Percentiles rank a stretch among this genome's conserved stretches.
phyloP scores from a whole-genome alignment of 2,797 vertebrate species.

The Manis javanica region DNA sequence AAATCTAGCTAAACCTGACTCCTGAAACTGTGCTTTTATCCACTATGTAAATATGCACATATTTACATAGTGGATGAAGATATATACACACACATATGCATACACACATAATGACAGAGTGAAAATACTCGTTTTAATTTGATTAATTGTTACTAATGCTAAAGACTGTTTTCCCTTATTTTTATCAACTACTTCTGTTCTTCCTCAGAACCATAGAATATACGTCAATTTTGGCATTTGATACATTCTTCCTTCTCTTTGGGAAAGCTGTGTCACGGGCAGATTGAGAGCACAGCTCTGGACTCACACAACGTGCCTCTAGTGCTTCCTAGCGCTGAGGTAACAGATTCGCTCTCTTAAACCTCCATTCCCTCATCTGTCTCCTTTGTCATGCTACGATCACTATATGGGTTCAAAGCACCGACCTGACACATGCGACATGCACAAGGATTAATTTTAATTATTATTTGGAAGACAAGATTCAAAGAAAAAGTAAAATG shows the following conservation, averaged over 20 bases:
- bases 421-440: background rate
- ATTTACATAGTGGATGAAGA: too few species aligned
- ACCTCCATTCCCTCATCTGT: background rate
- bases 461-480: background rate
- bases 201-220: background rate
- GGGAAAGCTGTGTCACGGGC: background rate
- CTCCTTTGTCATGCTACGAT: background rate
- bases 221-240: background rate
- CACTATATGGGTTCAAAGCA: background rate
- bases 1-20: background rate
- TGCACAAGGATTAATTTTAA: background rate
- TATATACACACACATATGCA: background rate
- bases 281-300: background rate
- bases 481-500: background rate
- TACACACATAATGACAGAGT: background rate
- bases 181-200: background rate
- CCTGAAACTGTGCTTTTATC: background rate
- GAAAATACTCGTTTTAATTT: background rate
- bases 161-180: background rate
- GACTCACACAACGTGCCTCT: background rate
- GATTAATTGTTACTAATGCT: background rate
- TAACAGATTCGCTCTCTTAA: background rate
- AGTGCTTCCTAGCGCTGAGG: background rate
- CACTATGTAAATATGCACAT: background rate
- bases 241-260: background rate